Evolutionary conservation across 1,140 invertebrate genomes (phyloP).

Genomic region (Campoletis sonorensis): DNA sequence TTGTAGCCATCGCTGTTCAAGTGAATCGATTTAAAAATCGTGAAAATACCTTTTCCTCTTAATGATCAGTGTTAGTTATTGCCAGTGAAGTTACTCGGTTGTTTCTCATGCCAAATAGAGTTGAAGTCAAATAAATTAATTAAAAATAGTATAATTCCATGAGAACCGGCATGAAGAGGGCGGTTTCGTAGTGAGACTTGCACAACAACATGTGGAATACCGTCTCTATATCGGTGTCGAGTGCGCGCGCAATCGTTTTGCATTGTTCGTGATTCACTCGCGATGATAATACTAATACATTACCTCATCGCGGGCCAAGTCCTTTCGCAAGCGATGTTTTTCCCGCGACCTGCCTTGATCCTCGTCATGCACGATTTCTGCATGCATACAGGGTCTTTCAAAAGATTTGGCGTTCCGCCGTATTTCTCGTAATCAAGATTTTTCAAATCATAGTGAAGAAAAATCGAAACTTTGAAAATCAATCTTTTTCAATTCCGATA

Average conservation of each 20-base stretch:
- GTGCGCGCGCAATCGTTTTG: conserved; percentile 2
- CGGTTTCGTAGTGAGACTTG: neutral
- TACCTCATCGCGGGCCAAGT: conserved; percentile 26
- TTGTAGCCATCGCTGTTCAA: too few relatives aligned
- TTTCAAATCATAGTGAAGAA: too few relatives aligned
- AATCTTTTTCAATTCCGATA: too few relatives aligned
- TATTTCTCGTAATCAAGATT: neutral
- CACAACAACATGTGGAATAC: conserved; percentile 13
- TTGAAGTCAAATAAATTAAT: neutral
- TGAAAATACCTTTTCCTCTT: too few relatives aligned
- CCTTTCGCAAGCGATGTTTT: conserved; percentile 26
- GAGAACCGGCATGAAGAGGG: conserved; percentile 17
- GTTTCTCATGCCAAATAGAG: neutral
- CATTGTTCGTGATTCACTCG: conserved; percentile 41
- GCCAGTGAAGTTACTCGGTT: neutral
- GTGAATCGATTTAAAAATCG: too few relatives aligned
- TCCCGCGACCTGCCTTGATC: conserved; percentile 21
- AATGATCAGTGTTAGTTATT: too few relatives aligned
- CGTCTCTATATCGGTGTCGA: neutral
- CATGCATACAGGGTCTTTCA: neutral
- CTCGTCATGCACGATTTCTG: conserved; percentile 10
- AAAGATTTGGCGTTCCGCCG: neutral
- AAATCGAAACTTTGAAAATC: too few relatives aligned
- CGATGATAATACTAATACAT: conserved; percentile 25
- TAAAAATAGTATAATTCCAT: conserved; percentile 32